These are phyloP conservation scores for Pollachius pollachius DNA, from an alignment of 2,113 vertebrate species.

Conservation along the genomic window DNA sequence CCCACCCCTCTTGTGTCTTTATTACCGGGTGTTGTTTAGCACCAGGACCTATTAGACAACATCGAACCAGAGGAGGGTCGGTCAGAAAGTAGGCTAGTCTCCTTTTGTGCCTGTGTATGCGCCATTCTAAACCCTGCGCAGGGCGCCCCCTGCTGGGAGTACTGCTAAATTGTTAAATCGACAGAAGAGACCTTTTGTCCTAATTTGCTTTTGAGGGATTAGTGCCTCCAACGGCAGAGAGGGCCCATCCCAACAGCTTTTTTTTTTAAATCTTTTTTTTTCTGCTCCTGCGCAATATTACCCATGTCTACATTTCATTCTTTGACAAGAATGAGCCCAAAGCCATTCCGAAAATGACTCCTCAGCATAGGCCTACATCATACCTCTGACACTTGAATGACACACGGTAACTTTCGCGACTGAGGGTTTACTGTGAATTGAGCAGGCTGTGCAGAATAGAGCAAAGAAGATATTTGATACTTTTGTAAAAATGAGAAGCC, in stretches of 20 bases:
- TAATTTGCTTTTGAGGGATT: neutral
- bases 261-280: slow-evolving; percentile 31
- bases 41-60: slow-evolving; percentile 57
- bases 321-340: slow-evolving; percentile 35
- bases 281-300: neutral
- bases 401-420: slow-evolving; percentile 45
- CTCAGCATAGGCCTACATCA: slow-evolving; percentile 33
- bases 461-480: slow-evolving; percentile 34
- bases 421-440: slow-evolving; percentile 65
- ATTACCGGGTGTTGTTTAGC: slow-evolving; percentile 37
- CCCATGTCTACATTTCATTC: slow-evolving; percentile 31
- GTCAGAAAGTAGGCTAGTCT: slow-evolving; percentile 8
- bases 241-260: slow-evolving; percentile 15
- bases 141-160: slow-evolving; percentile 58
- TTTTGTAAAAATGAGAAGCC: slow-evolving; percentile 48
- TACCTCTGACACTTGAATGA: slow-evolving; percentile 67
- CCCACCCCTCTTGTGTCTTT: slow-evolving; percentile 30
- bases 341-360: slow-evolving; percentile 44
- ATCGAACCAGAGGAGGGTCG: slow-evolving; percentile 12
- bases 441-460: slow-evolving; percentile 52
- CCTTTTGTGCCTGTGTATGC: slow-evolving; percentile 28
- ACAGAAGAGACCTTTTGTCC: slow-evolving; percentile 9
- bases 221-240: slow-evolving; percentile 28
- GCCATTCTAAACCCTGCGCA: slow-evolving; percentile 34
- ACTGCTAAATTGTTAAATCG: slow-evolving; percentile 1